Evolutionary conservation across 1,140 invertebrate genomes (phyloP), one percentile per base, ranked within the genome.

Genomic region (Lordiphosa clarofinis): DNA sequence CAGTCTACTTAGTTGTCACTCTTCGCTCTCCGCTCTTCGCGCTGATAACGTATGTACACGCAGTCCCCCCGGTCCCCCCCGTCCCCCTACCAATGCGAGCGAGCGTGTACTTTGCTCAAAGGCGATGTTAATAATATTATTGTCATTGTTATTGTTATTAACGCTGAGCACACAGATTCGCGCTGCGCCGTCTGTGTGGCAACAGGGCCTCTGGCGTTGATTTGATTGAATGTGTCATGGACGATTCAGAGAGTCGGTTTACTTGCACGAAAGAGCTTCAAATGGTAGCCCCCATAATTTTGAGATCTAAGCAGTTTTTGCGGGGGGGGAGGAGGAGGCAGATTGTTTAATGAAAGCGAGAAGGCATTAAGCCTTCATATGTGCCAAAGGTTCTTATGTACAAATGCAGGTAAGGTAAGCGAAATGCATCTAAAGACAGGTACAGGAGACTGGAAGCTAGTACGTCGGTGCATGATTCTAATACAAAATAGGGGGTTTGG

Each of bases 71-170:
- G 15, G 3, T 15, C 3, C 15, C 15, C 47, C 31, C 9, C 13
- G 15, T 36, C 33, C 36, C 24, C 33, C 6, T 58, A 35, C 9
- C 24, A 38, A 13, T 56, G 35, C 38, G 15, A 56, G 31, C 39
- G 21, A 55, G 48, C n/a, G 24, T 69, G 67, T 75, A 72, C 76
- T 75, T 75, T 71, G 75, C 52, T 82, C 75, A 82, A 57, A 73
- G 46, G 52, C 61, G 56, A 75, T 75, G 73, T 67, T 82, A 65
- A 70, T 74, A 82, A 62, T 82, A 59, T 75, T 73, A 79, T 74
- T 79, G 73, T 63, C 61, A 82, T 75, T 79, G 76, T 79, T 42
- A 57, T 55, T 69, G 48, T 50, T 82, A 58, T 79, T 79, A 79
- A 82, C 66, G 63, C 48, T 63, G 49, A 58, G 61, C 48, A 33